Evolutionary conservation across 1,140 invertebrate genomes (phyloP), one percentile per base, ranked within the genome.

Genomic region (Drosophila tani): DNA sequence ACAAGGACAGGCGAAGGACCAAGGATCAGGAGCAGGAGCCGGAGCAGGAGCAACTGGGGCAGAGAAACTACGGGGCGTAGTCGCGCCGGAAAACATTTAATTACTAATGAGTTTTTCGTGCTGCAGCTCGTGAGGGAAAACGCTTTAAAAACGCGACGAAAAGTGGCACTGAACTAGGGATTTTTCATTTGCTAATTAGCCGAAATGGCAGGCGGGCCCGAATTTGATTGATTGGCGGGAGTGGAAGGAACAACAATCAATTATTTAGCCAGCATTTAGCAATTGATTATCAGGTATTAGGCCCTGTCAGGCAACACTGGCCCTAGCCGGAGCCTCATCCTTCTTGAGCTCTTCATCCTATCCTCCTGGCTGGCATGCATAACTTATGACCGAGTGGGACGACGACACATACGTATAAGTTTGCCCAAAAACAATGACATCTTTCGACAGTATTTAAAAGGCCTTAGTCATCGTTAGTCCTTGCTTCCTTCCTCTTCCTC

Each of bases 161-260:
- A 80, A 65, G 27, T 21, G 62, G 17, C 38, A 5, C 27, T 29
- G 11, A 66, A 63, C 65, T 77, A 75, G 73, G 82, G 81, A 84
- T 87, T 87, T 87, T 87, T 88, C 79, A 87, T 87, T 87, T 87
- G 69, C 84, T 87, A 87, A 87, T 87, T 87, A 87, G 84, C 81
- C 59, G 53, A 41, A 51, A 68, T 50, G 60, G 63, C 40, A 47
- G 29, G 40, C 45, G 32, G 32, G 17, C 56, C 41, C n/a, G 15
- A 65, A 78, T 73, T 88, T 87, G 83, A 87, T 87, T 88, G 83
- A 87, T 87, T 70, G 65, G 32, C 17, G 15, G 17, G 24, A 17
- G 45, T 29, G 5, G 21, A 21, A 5, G 27, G 8, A 24, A 69
- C 51, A 81, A 73, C 83, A 79, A 86, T 86, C 81, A 82, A 83